A percentile compares a stretch with the other conserved stretches of the same genome.
phyloP scores from a whole-genome alignment of 2,888 invertebrate genomes.

The Ectemnius lituratus region DNA sequence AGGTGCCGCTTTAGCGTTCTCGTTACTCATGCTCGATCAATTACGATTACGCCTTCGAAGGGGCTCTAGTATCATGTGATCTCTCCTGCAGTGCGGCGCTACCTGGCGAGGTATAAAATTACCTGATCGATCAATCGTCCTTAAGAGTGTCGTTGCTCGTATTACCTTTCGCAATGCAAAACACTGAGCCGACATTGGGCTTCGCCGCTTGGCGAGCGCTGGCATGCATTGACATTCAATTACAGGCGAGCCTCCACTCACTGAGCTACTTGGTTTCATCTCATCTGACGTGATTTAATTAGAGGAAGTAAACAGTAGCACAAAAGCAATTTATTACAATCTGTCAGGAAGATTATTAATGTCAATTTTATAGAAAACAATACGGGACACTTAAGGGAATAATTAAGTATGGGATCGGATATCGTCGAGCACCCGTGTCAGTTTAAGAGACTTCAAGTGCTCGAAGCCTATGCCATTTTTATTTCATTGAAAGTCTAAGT shows the following conservation, averaged over 20 bases:
- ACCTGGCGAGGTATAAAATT: conserved; percentile 46
- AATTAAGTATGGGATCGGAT: too few species aligned
- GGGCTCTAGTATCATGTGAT: conserved; percentile 34
- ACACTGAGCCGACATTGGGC: conserved; percentile 16
- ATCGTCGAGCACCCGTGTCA: too few species aligned
- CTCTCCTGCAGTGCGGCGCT: conserved; percentile 27
- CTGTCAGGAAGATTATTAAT: too few species aligned
- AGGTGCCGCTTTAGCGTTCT: conserved; percentile 32
- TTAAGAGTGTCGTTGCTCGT: conserved; percentile 44
- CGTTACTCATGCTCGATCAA: conserved; percentile 39
- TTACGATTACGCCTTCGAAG: conserved; percentile 43
- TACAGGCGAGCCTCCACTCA: too few species aligned
- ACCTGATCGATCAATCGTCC: conserved; percentile 50
- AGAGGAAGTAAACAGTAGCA: too few species aligned
- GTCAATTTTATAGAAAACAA: too few species aligned
- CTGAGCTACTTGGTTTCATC: too few species aligned
- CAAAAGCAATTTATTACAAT: too few species aligned
- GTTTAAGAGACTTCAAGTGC: too few species aligned
- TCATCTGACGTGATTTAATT: too few species aligned
- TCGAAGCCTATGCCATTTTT: conserved; percentile 20
- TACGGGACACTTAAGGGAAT: too few species aligned
- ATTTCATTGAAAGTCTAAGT: conserved; percentile 25
- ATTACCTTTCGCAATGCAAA: conserved; percentile 42
- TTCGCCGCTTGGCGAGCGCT: background rate
- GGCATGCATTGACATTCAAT: too few species aligned